Evolutionary conservation across 2,888 invertebrate species (phyloP), one percentile per base, ranked within the genome.

Genomic region (Colostygia pectinataria): DNA sequence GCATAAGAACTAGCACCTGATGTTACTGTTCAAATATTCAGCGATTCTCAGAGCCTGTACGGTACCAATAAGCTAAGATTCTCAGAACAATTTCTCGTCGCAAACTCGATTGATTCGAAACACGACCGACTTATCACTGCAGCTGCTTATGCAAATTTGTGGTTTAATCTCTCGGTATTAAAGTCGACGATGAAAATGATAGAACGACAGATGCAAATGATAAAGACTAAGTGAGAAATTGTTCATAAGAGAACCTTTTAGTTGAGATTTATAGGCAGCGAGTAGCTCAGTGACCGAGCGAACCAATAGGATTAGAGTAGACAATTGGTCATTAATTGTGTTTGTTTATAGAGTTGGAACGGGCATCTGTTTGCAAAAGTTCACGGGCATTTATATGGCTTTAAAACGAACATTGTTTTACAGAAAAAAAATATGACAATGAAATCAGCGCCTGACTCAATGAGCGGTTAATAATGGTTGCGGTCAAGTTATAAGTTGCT

Each of bases 191-290:
- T 44, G 43, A 43, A 57, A 57, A 56, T 45, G 52, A 41, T 59
- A 45, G 50, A 15, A 53, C 42, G 58, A 41, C 64, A 66, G 61
- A 67, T 71, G 67, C 66, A 68, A 67, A 67, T 68, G 63, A 60
- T 42, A 56, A 72, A 75, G 74, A 75, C 77, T 77, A 80, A 84
- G 80, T 79, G 78, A 76, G 80, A 81, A 83, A 85, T 84, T 80
- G 83, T 67, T 72, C 64, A 66, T 68, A 68, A 62, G 62, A 62
- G 62, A 63, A 53, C 61, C 71, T 67, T 80, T 83, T 80, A 85
- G 83, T 87, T 83, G 79, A 85, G 87, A 86, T 86, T 87, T 86
- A 86, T 85, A 77, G 61, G 75, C 66, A 74, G 70, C 77, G 65
- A 63, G 56, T 52, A 66, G 69, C 65, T 53, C 73, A 68, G 59